phyloP scores from a whole-genome alignment of 2,113 vertebrate species.

The Phalacrocorax aristotelis region DNA sequence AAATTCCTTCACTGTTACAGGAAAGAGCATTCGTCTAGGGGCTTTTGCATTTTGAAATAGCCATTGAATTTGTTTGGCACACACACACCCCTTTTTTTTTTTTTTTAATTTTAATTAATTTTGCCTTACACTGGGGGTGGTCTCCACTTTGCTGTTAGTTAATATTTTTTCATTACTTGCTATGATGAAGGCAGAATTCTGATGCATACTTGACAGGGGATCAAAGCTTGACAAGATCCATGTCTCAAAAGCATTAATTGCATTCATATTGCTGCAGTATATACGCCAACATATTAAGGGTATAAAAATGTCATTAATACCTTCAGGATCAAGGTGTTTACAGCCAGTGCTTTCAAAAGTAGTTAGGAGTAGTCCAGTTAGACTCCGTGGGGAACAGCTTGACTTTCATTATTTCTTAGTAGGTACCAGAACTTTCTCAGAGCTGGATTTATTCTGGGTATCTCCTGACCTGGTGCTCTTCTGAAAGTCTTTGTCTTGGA shows the following conservation, averaged over 20 bases:
- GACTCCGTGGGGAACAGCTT: background rate
- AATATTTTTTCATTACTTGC: background rate
- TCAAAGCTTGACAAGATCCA: background rate
- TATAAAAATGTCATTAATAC: background rate
- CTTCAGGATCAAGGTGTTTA: background rate
- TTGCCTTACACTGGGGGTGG: background rate
- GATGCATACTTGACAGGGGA: background rate
- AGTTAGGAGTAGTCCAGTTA: background rate
- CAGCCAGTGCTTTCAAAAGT: background rate
- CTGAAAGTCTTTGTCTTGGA: constrained; percentile 41
- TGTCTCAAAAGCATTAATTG: background rate
- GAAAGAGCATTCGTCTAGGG: background rate
- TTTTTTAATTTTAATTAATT: background rate
- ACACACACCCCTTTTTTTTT: too few relatives aligned
- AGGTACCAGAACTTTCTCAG: constrained; percentile 4
- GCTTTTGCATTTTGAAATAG: background rate
- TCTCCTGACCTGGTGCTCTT: constrained; percentile 33
- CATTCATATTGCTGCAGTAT: background rate
- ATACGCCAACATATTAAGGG: background rate
- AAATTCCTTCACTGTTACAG: background rate
- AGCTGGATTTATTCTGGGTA: background rate
- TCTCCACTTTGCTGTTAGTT: background rate
- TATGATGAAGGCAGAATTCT: background rate
- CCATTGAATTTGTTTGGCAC: background rate
- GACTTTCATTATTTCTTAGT: background rate